These are phyloP conservation scores for Acipenser ruthenus DNA, from an alignment of 2,797 vertebrate species.

Conservation along the genomic window DNA sequence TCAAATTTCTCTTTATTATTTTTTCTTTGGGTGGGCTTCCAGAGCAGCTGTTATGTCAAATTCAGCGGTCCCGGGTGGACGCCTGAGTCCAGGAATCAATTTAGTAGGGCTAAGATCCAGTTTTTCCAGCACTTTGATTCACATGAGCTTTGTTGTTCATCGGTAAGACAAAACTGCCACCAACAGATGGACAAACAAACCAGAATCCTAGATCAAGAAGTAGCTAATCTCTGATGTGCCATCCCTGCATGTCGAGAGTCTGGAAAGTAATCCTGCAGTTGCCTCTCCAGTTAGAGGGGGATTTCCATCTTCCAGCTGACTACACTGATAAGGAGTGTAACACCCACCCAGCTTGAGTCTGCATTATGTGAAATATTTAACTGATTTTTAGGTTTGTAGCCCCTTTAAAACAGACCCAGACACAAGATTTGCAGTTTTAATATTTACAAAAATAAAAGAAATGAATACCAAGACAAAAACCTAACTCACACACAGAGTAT, in stretches of 20 bases:
- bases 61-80: not conserved
- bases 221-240: conserved; percentile 20
- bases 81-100: not conserved
- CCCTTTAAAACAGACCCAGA: too few relatives aligned
- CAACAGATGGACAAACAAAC: conserved; percentile 51
- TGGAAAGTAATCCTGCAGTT: conserved; percentile 46
- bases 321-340: not conserved
- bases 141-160: conserved; percentile 35
- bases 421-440: too few relatives aligned
- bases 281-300: conserved; percentile 43
- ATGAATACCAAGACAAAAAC: too few relatives aligned
- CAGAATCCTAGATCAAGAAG: conserved; percentile 17
- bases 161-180: conserved; percentile 48
- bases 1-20: conserved; percentile 4
- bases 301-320: conserved; percentile 32
- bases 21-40: conserved; percentile 10
- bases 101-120: conserved; percentile 23
- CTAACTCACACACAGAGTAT: too few relatives aligned
- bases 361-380: too few relatives aligned
- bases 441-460: too few relatives aligned
- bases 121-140: conserved; percentile 41
- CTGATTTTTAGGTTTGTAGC: too few relatives aligned
- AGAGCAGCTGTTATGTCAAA: conserved; percentile 4
- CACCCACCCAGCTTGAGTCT: too few relatives aligned
- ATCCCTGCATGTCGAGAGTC: conserved; percentile 15